Percentiles rank a stretch among this genome's conserved stretches.
Conservation (phyloP, 2,797 vertebrate genomes). For the Gephyroberyx darwinii region DNA sequence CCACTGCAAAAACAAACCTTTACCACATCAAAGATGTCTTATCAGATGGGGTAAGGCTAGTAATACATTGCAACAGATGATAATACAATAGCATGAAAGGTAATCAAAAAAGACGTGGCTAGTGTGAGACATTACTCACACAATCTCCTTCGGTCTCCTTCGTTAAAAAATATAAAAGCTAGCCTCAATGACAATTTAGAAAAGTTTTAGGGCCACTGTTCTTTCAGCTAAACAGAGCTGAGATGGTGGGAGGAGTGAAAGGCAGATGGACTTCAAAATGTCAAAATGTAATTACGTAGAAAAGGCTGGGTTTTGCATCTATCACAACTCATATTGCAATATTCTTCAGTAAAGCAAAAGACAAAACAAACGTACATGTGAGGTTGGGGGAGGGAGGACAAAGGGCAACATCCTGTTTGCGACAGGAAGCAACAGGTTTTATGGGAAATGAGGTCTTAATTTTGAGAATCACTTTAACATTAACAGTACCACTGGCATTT, state of each 20-base stretch:
- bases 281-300: too few species aligned
- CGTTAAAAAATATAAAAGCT: too few species aligned
- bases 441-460: background rate
- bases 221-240: slow-evolving; percentile 39
- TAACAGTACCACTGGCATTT: too few species aligned
- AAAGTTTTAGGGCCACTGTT: background rate
- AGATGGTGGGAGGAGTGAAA: slow-evolving; percentile 58
- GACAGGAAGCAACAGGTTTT: background rate
- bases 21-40: slow-evolving; percentile 28
- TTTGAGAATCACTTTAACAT: too few species aligned
- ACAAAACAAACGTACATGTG: slow-evolving; percentile 57
- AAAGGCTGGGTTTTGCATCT: too few species aligned
- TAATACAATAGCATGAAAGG: background rate
- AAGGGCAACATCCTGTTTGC: background rate
- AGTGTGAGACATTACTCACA: too few species aligned
- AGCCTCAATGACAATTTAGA: too few species aligned
- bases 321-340: too few species aligned
- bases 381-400: slow-evolving; percentile 21
- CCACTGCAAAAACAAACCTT: slow-evolving; percentile 45
- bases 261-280: slow-evolving; percentile 46
- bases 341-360: slow-evolving; percentile 55
- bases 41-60: background rate
- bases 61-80: background rate
- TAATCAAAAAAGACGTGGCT: too few species aligned
- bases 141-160: too few species aligned